These are phyloP conservation scores for Unio delphinus DNA, from an alignment of 2,888 invertebrate species.

Conservation along the genomic window DNA sequence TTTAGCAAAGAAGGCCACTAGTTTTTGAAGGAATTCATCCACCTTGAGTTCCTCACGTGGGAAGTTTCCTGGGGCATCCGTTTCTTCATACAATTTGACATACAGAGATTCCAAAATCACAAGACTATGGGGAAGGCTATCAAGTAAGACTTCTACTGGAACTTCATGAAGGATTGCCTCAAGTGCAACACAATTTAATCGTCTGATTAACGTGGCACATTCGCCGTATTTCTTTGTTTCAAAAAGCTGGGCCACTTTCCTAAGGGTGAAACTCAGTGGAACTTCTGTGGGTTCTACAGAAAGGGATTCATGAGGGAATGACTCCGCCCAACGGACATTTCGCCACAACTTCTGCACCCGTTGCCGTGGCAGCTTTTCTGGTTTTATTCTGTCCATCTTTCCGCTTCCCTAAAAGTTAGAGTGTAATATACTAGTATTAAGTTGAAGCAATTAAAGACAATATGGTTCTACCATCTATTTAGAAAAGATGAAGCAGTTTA, in stretches of 20 bases:
- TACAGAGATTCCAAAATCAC: conserved; percentile 88
- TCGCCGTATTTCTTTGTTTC: conserved; percentile 91
- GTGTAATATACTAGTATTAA: too few species aligned
- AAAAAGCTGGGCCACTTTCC: conserved; percentile 82
- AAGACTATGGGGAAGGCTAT: conserved; percentile 89
- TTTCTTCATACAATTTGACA: conserved; percentile 74
- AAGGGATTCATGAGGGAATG: conserved; percentile 51
- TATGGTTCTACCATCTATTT: too few species aligned
- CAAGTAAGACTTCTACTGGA: conserved; percentile 89
- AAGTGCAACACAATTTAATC: conserved; percentile 85
- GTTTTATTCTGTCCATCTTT: conserved; percentile 46
- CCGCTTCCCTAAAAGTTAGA: not conserved
- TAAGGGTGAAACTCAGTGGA: conserved; percentile 74
- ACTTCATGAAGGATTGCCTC: conserved; percentile 78
- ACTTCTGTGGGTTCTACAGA: conserved; percentile 66
- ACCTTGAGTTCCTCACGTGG: conserved; percentile 74
- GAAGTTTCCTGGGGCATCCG: conserved; percentile 62
- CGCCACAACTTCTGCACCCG: conserved; percentile 55
- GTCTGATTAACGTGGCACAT: conserved; percentile 86
- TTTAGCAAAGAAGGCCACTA: conserved; percentile 82
- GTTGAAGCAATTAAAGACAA: too few species aligned
- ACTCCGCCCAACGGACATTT: conserved; percentile 52
- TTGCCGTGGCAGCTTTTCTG: conserved; percentile 45
- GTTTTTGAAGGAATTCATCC: conserved; percentile 88
- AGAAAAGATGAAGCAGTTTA: too few species aligned